Conservation (phyloP, 2,113 vertebrate species). For the Notiomystis cincta region DNA sequence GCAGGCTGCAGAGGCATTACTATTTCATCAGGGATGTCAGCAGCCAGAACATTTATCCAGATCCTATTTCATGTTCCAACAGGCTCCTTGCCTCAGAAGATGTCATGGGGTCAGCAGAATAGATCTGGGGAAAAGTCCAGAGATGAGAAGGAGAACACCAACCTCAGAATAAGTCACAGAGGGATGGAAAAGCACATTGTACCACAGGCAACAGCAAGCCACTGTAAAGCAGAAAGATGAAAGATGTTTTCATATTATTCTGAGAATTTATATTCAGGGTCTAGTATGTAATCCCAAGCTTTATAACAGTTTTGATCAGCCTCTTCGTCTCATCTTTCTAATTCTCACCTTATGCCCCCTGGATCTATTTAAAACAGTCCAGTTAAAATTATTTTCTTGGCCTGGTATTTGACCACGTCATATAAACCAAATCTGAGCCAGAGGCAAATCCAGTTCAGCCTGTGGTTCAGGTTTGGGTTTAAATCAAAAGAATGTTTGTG, state of each 20-base stretch:
- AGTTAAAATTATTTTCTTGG: slow-evolving; percentile 4
- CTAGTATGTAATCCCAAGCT: not conserved
- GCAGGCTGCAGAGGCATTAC: not conserved
- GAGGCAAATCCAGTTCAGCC: not conserved
- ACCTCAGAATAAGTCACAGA: not conserved
- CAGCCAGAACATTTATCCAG: not conserved
- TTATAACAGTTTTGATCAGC: not conserved
- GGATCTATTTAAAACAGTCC: not conserved
- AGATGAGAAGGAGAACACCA: not conserved
- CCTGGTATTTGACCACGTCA: not conserved
- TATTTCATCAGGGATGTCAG: not conserved
- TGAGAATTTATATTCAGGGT: not conserved
- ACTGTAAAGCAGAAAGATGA: not conserved
- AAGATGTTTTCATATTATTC: not conserved
- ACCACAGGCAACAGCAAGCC: not conserved
- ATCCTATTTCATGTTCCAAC: not conserved
- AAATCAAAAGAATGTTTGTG: not conserved
- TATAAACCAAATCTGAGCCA: not conserved
- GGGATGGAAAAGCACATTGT: rapidly evolving
- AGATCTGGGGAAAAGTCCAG: not conserved
- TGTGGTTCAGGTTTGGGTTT: not conserved
- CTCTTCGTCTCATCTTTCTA: not conserved
- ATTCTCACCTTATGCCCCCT: not conserved
- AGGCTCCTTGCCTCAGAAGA: not conserved
- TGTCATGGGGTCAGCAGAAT: not conserved